Conservation (phyloP, 2,888 invertebrate genomes). For the Drosophila peninsularis region DNA sequence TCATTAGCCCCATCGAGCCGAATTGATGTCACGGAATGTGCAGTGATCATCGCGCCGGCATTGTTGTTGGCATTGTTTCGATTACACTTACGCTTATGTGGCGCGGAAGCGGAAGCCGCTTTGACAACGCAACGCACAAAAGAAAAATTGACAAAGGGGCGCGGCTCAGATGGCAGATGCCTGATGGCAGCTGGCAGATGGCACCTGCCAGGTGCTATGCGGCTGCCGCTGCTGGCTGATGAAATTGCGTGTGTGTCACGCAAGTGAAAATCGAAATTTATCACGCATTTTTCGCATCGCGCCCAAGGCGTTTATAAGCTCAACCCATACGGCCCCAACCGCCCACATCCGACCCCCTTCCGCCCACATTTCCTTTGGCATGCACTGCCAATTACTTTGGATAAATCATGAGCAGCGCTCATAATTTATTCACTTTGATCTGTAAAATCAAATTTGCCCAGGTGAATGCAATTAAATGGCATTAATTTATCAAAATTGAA, state of each 20-base stretch:
- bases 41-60: conserved; percentile 30
- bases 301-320: conserved; percentile 12
- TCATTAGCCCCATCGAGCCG: conserved; percentile 8
- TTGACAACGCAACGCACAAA: conserved; percentile 22
- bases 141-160: conserved; percentile 31
- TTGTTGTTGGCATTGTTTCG: conserved; percentile 21
- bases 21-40: conserved; percentile 36
- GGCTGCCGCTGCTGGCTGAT: background rate
- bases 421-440: conserved; percentile 38
- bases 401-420: conserved; percentile 38
- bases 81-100: conserved; percentile 17
- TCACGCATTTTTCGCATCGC: conserved; percentile 38
- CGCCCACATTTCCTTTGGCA: conserved; percentile 19
- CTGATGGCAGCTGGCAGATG: background rate
- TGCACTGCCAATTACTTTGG: conserved; percentile 35
- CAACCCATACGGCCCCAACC: background rate
- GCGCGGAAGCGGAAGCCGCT: conserved; percentile 38
- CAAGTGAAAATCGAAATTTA: conserved; percentile 45
- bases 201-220: background rate
- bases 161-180: conserved; percentile 4
- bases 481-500: conserved; percentile 1
- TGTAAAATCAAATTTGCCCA: conserved; percentile 30
- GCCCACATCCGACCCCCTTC: too few relatives aligned
- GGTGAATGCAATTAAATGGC: conserved; percentile 11
- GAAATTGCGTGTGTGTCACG: conserved; percentile 30